These are phyloP conservation scores for Serrognathus titanus DNA, from an alignment of 2,888 invertebrate species.

Conservation along the genomic window DNA sequence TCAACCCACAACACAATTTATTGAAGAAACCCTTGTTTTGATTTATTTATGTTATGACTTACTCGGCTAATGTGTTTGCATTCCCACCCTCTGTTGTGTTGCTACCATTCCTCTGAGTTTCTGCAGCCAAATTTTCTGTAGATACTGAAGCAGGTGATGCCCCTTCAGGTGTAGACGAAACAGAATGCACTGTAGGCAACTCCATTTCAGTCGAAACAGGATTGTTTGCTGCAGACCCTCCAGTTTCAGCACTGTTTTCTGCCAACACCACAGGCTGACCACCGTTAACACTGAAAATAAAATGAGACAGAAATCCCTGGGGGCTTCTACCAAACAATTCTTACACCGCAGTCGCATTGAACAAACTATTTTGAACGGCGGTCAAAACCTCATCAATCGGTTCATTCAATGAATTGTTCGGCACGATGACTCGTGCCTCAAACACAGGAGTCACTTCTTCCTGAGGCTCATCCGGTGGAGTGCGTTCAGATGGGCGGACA, in stretches of 20 bases:
- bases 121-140: slow-evolving; percentile 35
- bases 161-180: slow-evolving; percentile 36
- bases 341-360: slow-evolving; percentile 27
- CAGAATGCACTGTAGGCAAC: slow-evolving; percentile 28
- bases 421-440: slow-evolving; percentile 47
- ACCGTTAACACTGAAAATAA: not conserved
- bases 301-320: not conserved
- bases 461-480: slow-evolving; percentile 41
- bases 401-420: slow-evolving; percentile 31
- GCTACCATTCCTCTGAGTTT: slow-evolving; percentile 23
- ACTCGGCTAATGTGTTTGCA: slow-evolving; percentile 26
- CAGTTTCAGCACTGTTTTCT: not conserved
- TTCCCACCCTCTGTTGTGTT: slow-evolving; percentile 22
- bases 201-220: slow-evolving; percentile 14
- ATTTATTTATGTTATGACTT: slow-evolving; percentile 5
- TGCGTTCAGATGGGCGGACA: slow-evolving; percentile 31
- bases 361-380: slow-evolving; percentile 39
- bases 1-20: no score
- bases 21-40: no score
- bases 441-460: slow-evolving; percentile 49
- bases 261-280: slow-evolving; percentile 3
- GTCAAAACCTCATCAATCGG: slow-evolving; percentile 41
- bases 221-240: not conserved
- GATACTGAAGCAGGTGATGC: slow-evolving; percentile 34
- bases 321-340: not conserved